These are phyloP conservation scores for Parnassius apollo DNA, from an alignment of 2,888 invertebrate genomes.

Conservation along the genomic window DNA sequence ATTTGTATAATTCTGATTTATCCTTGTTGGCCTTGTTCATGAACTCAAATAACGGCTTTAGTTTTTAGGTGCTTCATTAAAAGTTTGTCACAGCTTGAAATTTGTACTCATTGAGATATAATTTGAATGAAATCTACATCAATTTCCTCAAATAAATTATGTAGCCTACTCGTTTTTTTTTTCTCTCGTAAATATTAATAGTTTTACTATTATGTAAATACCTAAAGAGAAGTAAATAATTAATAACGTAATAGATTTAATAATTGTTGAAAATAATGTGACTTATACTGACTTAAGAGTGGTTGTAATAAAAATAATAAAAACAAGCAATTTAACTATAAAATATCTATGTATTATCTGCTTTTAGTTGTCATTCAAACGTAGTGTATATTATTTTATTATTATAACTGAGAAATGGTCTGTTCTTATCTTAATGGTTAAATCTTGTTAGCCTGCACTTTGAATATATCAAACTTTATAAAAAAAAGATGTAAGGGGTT, in stretches of 20 bases:
- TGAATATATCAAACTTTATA: too few species aligned
- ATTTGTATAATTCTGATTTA: too few species aligned
- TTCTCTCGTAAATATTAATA: neutral
- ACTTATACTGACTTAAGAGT: conserved; percentile 51
- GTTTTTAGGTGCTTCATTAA: neutral
- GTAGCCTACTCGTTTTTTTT: conserved; percentile 17
- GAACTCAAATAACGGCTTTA: neutral
- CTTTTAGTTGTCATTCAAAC: conserved; percentile 22
- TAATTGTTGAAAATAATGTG: conserved; percentile 55
- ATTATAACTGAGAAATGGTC: too few species aligned
- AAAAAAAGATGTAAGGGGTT: too few species aligned
- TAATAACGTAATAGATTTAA: conserved; percentile 45
- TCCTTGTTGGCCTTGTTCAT: too few species aligned
- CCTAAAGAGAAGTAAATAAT: conserved; percentile 26
- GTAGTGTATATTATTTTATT: conserved; percentile 12
- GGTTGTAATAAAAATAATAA: conserved; percentile 62
- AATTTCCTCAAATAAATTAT: conserved; percentile 6
- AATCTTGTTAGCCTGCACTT: too few species aligned
- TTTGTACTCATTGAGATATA: conserved; percentile 4
- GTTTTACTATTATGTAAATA: conserved; percentile 9
- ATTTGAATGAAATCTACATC: conserved; percentile 2
- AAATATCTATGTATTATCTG: conserved; percentile 34
- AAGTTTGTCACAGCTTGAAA: conserved; percentile 6
- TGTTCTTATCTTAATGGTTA: too few species aligned
- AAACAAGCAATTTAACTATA: conserved; percentile 57